Conservation (phyloP, 2,888 invertebrate species). For the Cerastoderma edule region DNA sequence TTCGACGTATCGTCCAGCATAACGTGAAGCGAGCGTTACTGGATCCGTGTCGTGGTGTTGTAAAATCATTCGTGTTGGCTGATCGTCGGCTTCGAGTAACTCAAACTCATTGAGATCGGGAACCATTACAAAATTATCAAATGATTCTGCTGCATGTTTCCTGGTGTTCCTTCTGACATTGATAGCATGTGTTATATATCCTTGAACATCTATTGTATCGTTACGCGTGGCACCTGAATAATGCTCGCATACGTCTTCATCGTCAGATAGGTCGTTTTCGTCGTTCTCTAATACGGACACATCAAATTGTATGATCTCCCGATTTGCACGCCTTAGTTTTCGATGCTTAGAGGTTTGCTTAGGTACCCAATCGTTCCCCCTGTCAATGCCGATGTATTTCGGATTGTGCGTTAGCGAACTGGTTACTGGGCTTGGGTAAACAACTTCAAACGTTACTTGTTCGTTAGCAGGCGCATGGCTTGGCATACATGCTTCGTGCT, state of each 20-base stretch:
- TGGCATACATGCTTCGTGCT: slow-evolving; percentile 9
- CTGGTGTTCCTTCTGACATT: not conserved
- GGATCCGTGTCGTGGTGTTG: slow-evolving; percentile 31
- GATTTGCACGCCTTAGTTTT: not conserved
- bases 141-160: not conserved
- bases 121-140: not conserved
- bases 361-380: not conserved
- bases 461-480: not conserved
- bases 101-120: not conserved
- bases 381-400: slow-evolving; percentile 51
- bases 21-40: slow-evolving; percentile 38
- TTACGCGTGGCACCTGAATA: not conserved
- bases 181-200: not conserved
- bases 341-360: slow-evolving; percentile 1
- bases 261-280: slow-evolving; percentile 42
- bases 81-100: not conserved
- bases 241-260: slow-evolving; percentile 30
- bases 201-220: not conserved
- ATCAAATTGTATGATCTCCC: slow-evolving; percentile 23
- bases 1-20: slow-evolving; percentile 51
- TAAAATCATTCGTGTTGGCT: not conserved
- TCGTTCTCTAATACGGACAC: slow-evolving; percentile 25
- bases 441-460: slow-evolving; percentile 57
- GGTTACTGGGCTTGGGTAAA: slow-evolving; percentile 56
- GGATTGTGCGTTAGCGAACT: slow-evolving; percentile 63